Percentiles rank a stretch among this genome's conserved stretches.
phyloP scores from a whole-genome alignment of 2,888 invertebrate species.

The Eremobia ochroleuca region DNA sequence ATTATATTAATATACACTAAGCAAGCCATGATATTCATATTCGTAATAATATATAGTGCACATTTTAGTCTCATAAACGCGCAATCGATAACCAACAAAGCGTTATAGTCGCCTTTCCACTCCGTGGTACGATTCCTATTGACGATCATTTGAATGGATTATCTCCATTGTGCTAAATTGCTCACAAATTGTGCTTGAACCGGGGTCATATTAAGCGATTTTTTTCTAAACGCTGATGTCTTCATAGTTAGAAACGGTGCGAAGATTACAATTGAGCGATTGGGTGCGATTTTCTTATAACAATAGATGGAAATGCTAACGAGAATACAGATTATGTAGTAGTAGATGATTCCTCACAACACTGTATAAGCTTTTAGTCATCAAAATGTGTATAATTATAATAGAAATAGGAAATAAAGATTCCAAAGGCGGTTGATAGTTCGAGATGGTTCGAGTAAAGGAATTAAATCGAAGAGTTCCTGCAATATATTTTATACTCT shows the following conservation, averaged over 20 bases:
- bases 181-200: constrained; percentile 55
- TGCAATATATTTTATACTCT: constrained; percentile 1
- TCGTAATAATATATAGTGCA: background rate
- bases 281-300: constrained; percentile 23
- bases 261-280: constrained; percentile 28
- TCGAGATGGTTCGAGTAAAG: background rate
- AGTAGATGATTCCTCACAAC: background rate
- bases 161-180: constrained; percentile 61
- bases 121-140: constrained; percentile 28
- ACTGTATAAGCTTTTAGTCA: background rate
- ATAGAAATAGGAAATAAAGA: background rate
- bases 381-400: background rate
- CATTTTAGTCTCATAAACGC: background rate
- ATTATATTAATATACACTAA: background rate
- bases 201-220: constrained; percentile 40
- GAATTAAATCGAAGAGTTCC: background rate
- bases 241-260: constrained; percentile 26
- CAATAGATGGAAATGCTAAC: constrained; percentile 19
- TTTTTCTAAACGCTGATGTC: constrained; percentile 38
- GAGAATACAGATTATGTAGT: constrained; percentile 1
- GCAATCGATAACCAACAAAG: constrained; percentile 23
- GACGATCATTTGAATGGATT: constrained; percentile 54
- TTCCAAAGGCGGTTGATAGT: background rate
- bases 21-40: background rate
- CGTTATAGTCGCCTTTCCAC: background rate